A percentile compares a stretch with the other conserved stretches of the same genome.
phyloP scores from a whole-genome alignment of 2,113 vertebrate genomes.

The Oplegnathus fasciatus region DNA sequence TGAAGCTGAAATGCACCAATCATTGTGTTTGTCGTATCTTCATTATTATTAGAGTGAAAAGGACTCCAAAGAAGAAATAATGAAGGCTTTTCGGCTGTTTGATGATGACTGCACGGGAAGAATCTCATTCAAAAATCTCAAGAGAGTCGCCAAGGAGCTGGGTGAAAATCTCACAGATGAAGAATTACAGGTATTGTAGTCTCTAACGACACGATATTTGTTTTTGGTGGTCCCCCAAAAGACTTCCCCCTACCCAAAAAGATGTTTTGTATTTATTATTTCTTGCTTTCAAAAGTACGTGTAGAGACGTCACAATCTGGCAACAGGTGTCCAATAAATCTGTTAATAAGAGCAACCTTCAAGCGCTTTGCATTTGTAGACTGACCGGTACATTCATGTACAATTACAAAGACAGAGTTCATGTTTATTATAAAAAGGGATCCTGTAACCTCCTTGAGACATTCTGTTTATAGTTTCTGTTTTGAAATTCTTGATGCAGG shows the following conservation, averaged over 20 bases:
- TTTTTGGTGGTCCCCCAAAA: neutral
- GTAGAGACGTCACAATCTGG: neutral
- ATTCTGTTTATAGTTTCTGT: neutral
- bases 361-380: neutral
- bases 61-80: slow-evolving; percentile 94
- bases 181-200: slow-evolving; percentile 89
- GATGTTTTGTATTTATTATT: neutral
- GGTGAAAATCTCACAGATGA: slow-evolving; percentile 95
- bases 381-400: neutral
- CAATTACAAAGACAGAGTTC: neutral
- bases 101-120: slow-evolving; percentile 94
- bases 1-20: neutral
- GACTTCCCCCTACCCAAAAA: neutral
- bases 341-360: neutral
- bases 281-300: neutral
- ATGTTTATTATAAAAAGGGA: neutral
- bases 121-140: slow-evolving; percentile 95
- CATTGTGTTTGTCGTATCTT: neutral
- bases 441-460: neutral
- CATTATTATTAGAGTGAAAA: slow-evolving; percentile 87
- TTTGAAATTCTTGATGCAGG: neutral
- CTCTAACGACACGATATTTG: neutral
- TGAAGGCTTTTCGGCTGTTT: slow-evolving; percentile 95
- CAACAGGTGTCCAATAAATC: neutral
- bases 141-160: slow-evolving; percentile 92